Evolutionary conservation across 2,113 vertebrate species (phyloP).

Genomic region (Speoplatyrhinus poulsoni): DNA sequence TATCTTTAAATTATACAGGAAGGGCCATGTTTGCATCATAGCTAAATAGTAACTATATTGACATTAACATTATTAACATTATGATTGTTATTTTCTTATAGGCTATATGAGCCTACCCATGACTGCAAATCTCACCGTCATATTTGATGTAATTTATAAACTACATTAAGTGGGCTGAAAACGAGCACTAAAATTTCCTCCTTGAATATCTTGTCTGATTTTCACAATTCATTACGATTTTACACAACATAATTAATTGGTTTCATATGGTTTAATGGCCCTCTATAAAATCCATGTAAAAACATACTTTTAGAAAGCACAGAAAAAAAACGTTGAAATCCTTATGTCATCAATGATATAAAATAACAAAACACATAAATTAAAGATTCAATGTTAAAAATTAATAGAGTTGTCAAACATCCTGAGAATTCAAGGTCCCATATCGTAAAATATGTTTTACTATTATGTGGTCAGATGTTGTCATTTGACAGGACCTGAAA

Average conservation of each 20-base stretch:
- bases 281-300: neutral
- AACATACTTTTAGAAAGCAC: neutral
- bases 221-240: no score
- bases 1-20: no score
- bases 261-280: no score
- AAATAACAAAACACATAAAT: slow-evolving; percentile 18
- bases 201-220: no score
- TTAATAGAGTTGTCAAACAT: slow-evolving; percentile 14
- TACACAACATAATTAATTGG: no score
- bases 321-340: neutral
- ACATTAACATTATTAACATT: neutral
- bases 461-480: no score
- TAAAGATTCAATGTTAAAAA: slow-evolving; percentile 7
- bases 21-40: neutral
- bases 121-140: slow-evolving; percentile 5
- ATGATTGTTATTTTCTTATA: slow-evolving; percentile 13
- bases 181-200: neutral
- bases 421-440: neutral
- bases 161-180: slow-evolving; percentile 9
- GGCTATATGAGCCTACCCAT: no score
- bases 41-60: neutral
- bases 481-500: no score
- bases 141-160: slow-evolving; percentile 23
- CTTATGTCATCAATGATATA: neutral
- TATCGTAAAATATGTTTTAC: no score